phyloP scores from a whole-genome alignment of 2,888 invertebrate species.

The Drosophila gaucha region DNA sequence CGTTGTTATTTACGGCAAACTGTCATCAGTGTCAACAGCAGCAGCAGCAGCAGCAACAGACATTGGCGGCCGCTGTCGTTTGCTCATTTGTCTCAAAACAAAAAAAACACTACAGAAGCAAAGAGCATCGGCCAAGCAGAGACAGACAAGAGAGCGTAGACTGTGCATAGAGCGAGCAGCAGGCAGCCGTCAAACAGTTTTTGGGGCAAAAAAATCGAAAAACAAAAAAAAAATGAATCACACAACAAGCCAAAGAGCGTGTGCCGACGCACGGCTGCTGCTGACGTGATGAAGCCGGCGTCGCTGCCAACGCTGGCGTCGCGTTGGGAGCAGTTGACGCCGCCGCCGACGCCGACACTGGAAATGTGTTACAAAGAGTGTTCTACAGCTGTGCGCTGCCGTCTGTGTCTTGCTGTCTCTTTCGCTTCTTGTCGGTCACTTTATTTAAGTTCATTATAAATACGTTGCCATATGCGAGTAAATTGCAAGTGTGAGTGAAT shows the following conservation, averaged over 20 bases:
- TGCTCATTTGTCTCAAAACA: conserved; percentile 68
- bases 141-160: conserved; percentile 15
- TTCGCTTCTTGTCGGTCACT: conserved; percentile 23
- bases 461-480: conserved; percentile 38
- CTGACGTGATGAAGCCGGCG: conserved; percentile 33
- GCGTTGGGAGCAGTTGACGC: conserved; percentile 1
- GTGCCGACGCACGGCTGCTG: conserved; percentile 23
- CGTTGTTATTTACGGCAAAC: conserved; percentile 52
- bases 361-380: conserved; percentile 46
- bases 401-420: conserved; percentile 9
- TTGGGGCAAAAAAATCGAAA: conserved; percentile 21
- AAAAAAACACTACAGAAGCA: conserved; percentile 13
- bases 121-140: conserved; percentile 47
- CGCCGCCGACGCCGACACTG: conserved; percentile 4
- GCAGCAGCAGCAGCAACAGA: conserved; percentile 46
- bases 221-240: conserved; percentile 27
- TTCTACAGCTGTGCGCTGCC: conserved; percentile 28
- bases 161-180: conserved; percentile 20
- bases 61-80: conserved; percentile 63
- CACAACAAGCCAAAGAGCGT: conserved; percentile 32
- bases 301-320: conserved; percentile 9
- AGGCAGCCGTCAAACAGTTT: conserved; percentile 34
- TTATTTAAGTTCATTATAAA: conserved; percentile 54
- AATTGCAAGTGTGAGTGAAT: conserved; percentile 5
- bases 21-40: conserved; percentile 59